Base-by-base conservation (phyloP, 1,140 invertebrate species). In the Drosophila pectinifera region DNA sequence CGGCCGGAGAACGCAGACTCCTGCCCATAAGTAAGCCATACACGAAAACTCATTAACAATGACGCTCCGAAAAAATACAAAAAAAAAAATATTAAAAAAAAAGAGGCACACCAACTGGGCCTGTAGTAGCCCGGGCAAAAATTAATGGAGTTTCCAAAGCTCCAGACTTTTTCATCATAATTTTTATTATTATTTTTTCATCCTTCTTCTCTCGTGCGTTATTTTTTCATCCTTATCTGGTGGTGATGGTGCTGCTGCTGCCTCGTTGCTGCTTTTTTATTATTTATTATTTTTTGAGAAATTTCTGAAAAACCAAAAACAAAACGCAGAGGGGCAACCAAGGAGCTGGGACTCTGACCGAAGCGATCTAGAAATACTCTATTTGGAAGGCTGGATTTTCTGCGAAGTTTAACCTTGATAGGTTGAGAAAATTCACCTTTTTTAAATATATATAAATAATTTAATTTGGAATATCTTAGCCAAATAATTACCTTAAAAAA, bases 1-100 rank as follows among this genome's bases (percentile, higher is more conserved):
- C 22, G 18, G 46, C 34, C 43, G 45, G 38, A 49, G 34, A 26
- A 18, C 24, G 31, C 16, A 26, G 24, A n/a, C 68, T 53, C 43
- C 41, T 61, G 49, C 73, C 72, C 59, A 78, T 90, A 90, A 90
- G 78, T 89, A 85, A 89, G 81, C 85, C 85, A 90, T 90, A 90
- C 86, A 86, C 80, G 78, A 91, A 91, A 91, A 91, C 89, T 91
- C 89, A 91, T 91, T 91, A 91, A 91, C 81, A 91, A 88, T 78
- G 73, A 85, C 74, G 80, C 83, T 78, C 69, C 59, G 72, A 88
- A 57, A 78, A 78, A n/a, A n/a, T n/a, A 61, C 64, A 85, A 39
- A 68, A 78, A 73, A 49, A 61, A 45, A 34, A 41, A 18, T 28
- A 53, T 36, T 16, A 68, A 28, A 28, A 28, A 57, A n/a, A n/a